phyloP scores from a whole-genome alignment of 2,113 vertebrate genomes.

The Brachyistius frenatus region DNA sequence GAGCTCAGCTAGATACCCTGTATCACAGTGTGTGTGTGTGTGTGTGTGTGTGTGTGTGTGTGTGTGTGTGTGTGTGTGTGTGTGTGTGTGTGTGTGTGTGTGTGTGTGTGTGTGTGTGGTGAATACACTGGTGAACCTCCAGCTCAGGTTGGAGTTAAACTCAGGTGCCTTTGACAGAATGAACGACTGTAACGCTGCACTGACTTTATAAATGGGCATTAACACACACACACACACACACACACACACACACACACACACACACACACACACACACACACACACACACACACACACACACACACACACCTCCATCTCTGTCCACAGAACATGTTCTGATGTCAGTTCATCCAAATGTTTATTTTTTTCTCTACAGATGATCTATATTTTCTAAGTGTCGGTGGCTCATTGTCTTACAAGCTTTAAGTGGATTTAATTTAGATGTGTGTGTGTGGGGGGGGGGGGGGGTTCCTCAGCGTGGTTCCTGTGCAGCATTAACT shows the following conservation, averaged over 20 bases:
- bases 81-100: constrained; percentile 20
- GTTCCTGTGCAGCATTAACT: background rate
- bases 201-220: constrained; percentile 47
- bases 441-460: too few species aligned
- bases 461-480: background rate
- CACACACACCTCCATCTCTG: too few species aligned
- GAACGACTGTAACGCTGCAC: constrained; percentile 52
- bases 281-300: background rate
- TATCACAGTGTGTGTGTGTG: background rate
- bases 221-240: background rate
- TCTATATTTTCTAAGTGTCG: constrained; percentile 50
- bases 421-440: background rate
- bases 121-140: constrained; percentile 59
- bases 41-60: constrained; percentile 2
- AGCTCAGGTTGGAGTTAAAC: constrained; percentile 45
- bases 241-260: background rate
- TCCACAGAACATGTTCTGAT: too few species aligned
- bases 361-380: constrained; percentile 34
- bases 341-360: constrained; percentile 7
- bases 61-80: background rate
- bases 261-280: background rate
- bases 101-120: constrained; percentile 14
- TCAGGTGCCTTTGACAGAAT: constrained; percentile 72
- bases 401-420: background rate
- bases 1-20: constrained; percentile 26